A percentile compares a stretch with the other conserved stretches of the same genome.
Conservation (phyloP, 2,888 invertebrate genomes). For the Mythimna vitellina region DNA sequence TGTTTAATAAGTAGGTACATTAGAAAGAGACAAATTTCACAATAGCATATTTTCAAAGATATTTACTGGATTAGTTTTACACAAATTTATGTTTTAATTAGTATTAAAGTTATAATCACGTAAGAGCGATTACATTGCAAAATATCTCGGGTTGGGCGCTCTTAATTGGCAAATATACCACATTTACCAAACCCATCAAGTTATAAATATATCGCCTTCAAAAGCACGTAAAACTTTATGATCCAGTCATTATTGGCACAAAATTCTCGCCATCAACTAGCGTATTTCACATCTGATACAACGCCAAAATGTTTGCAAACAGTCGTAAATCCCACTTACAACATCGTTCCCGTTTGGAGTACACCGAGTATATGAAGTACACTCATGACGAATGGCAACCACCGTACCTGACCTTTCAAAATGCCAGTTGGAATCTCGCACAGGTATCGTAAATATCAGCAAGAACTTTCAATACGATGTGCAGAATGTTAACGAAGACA, state of each 20-base stretch:
- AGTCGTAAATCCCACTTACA: slow-evolving; percentile 37
- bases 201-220: slow-evolving; percentile 28
- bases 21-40: no score
- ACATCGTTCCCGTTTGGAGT: slow-evolving; percentile 53
- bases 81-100: no score
- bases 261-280: slow-evolving; percentile 21
- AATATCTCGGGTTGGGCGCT: no score
- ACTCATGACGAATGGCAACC: slow-evolving; percentile 44
- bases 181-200: slow-evolving; percentile 26
- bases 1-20: no score
- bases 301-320: slow-evolving; percentile 24
- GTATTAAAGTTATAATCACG: no score
- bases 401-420: slow-evolving; percentile 62
- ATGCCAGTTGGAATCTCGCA: slow-evolving; percentile 60
- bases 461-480: slow-evolving; percentile 51
- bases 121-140: no score
- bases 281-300: slow-evolving; percentile 22
- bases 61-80: no score
- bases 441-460: slow-evolving; percentile 51
- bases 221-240: slow-evolving; percentile 29
- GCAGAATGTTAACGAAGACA: slow-evolving; percentile 71
- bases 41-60: no score
- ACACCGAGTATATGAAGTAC: neutral
- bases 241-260: slow-evolving; percentile 22
- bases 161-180: slow-evolving; percentile 22